These are phyloP conservation scores for Anhinga anhinga DNA, from an alignment of 2,113 vertebrate species.

Conservation along the genomic window DNA sequence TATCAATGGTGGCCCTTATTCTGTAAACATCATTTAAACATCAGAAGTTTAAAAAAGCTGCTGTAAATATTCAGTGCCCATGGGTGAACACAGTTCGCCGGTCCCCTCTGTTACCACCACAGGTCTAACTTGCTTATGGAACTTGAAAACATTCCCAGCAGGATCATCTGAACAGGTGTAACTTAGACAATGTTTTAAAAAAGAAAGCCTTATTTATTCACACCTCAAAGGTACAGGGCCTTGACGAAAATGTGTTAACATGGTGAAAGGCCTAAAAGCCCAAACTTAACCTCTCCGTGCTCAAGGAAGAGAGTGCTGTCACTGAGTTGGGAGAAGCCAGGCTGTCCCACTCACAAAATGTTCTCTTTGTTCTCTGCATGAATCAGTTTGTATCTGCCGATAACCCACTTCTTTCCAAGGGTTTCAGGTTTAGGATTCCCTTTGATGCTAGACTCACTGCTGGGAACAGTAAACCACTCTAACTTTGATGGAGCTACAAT, in stretches of 20 bases:
- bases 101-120: background rate
- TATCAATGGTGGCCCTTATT: background rate
- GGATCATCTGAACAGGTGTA: background rate
- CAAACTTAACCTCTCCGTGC: background rate
- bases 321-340: background rate
- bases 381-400: constrained; percentile 32
- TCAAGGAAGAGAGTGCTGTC: background rate
- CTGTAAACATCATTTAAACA: background rate
- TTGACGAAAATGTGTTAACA: background rate
- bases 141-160: background rate
- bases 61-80: background rate
- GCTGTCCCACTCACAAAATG: background rate
- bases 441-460: constrained; percentile 44
- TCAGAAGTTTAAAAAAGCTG: background rate
- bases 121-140: background rate
- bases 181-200: background rate
- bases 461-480: constrained; percentile 35
- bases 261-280: background rate
- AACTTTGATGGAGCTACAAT: constrained; percentile 3
- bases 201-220: background rate
- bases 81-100: background rate
- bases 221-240: background rate
- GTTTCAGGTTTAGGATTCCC: constrained; percentile 24
- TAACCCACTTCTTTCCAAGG: constrained; percentile 29
- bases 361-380: background rate